These are phyloP conservation scores for Axis porcinus DNA, from an alignment of 2,113 vertebrate genomes.

Conservation along the genomic window DNA sequence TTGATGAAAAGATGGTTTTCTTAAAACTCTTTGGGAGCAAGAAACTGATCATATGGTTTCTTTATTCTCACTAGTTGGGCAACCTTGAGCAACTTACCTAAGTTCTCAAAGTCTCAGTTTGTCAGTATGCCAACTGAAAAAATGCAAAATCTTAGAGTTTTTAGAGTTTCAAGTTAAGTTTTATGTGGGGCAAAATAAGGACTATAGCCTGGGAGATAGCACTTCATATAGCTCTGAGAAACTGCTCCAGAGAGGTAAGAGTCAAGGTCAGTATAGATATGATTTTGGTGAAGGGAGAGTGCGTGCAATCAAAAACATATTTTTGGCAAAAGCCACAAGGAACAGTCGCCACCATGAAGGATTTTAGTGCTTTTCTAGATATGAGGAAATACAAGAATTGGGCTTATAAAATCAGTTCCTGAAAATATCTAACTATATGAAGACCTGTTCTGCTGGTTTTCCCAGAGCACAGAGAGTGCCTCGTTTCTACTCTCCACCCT, in stretches of 20 bases:
- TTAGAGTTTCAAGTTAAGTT: neutral
- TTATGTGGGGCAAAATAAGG: neutral
- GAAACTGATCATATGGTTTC: neutral
- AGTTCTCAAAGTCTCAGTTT: neutral
- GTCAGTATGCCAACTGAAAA: neutral
- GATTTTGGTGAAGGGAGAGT: neutral
- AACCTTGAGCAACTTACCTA: neutral
- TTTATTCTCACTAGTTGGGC: neutral
- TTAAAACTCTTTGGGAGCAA: neutral
- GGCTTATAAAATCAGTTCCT: neutral
- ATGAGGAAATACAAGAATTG: neutral
- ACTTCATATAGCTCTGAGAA: neutral
- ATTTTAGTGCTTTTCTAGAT: neutral
- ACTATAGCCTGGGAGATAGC: neutral
- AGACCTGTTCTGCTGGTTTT: neutral
- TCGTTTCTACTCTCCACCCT: neutral
- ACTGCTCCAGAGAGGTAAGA: neutral
- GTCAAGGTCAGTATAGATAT: neutral
- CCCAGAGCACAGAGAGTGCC: neutral
- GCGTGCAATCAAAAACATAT: neutral
- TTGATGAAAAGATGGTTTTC: neutral
- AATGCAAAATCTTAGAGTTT: neutral
- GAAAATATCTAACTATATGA: neutral
- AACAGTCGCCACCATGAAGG: neutral
- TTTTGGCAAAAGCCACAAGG: neutral